Percentiles rank a stretch among this genome's conserved stretches.
Conservation (phyloP, 1,140 invertebrate genomes). For the Elymnias hypermnestra region DNA sequence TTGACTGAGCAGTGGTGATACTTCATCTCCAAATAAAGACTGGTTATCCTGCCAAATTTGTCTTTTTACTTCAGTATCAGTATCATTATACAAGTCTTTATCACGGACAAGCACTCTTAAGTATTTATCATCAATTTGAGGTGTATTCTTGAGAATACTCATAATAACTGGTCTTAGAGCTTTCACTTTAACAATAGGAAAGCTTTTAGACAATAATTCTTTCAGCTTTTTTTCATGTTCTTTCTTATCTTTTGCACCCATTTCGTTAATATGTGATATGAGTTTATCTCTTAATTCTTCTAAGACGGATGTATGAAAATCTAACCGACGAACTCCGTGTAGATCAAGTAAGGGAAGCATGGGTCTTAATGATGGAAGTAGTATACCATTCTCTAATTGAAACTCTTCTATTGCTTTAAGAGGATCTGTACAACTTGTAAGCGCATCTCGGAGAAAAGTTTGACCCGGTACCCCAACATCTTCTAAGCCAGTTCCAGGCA, state of each 20-base stretch:
- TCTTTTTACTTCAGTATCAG: constrained; percentile 96
- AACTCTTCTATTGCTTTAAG: constrained; percentile 98
- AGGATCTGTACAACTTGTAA: constrained; percentile 97
- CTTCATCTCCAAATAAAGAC: constrained; percentile 97
- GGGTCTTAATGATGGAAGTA: constrained; percentile 93
- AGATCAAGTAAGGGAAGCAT: constrained; percentile 96
- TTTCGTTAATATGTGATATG: constrained; percentile 90
- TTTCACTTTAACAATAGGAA: constrained; percentile 93
- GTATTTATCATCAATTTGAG: constrained; percentile 93
- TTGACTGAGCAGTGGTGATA: constrained; percentile 93
- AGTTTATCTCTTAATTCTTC: constrained; percentile 95
- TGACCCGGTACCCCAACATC: constrained; percentile 95
- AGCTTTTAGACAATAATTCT: constrained; percentile 94
- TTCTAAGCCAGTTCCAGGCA: constrained; percentile 82
- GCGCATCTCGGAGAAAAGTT: constrained; percentile 90
- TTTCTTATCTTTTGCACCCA: constrained; percentile 84
- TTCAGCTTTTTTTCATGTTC: constrained; percentile 92
- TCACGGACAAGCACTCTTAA: constrained; percentile 91
- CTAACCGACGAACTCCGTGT: constrained; percentile 92
- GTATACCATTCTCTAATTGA: constrained; percentile 96
- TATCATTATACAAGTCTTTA: constrained; percentile 94
- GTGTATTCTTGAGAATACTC: constrained; percentile 94
- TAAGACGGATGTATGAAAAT: constrained; percentile 96
- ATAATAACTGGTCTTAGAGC: constrained; percentile 96
- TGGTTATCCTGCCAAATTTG: constrained; percentile 99